These are phyloP conservation scores for Neodon shergylaensis DNA, from an alignment of 2,113 vertebrate species.

Conservation along the genomic window DNA sequence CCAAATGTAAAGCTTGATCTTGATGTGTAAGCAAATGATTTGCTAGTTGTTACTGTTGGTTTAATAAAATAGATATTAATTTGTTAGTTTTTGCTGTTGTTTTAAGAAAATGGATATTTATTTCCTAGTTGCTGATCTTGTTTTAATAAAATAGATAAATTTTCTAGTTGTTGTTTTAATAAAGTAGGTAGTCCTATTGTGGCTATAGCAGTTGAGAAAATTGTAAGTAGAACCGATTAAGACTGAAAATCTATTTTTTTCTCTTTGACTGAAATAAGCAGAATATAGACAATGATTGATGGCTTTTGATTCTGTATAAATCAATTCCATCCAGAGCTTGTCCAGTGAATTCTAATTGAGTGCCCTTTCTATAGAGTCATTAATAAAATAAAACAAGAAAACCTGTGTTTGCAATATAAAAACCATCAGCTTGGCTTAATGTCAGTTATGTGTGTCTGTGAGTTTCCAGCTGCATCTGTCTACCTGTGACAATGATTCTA, in stretches of 20 bases:
- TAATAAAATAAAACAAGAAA: not conserved
- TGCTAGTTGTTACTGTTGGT: not conserved
- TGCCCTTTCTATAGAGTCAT: not conserved
- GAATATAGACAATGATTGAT: not conserved
- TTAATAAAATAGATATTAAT: not conserved
- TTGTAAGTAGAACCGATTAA: too few species aligned
- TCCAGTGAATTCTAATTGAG: not conserved
- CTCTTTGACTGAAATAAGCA: not conserved
- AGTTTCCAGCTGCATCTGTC: not conserved
- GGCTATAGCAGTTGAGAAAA: not conserved
- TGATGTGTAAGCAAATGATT: not conserved
- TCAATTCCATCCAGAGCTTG: not conserved
- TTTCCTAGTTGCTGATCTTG: too few species aligned
- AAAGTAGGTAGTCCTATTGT: not conserved
- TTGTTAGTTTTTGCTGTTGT: not conserved
- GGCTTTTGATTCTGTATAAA: not conserved
- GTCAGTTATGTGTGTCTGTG: not conserved
- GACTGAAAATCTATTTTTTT: not conserved
- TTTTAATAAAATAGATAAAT: too few species aligned
- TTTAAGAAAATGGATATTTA: not conserved
- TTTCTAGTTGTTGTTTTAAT: not conserved
- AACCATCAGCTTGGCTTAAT: not conserved
- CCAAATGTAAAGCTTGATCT: not conserved
- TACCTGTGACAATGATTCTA: not conserved
- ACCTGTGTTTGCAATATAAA: not conserved